phyloP scores from a whole-genome alignment of 2,113 vertebrate genomes.

The Thryonomys swinderianus region DNA sequence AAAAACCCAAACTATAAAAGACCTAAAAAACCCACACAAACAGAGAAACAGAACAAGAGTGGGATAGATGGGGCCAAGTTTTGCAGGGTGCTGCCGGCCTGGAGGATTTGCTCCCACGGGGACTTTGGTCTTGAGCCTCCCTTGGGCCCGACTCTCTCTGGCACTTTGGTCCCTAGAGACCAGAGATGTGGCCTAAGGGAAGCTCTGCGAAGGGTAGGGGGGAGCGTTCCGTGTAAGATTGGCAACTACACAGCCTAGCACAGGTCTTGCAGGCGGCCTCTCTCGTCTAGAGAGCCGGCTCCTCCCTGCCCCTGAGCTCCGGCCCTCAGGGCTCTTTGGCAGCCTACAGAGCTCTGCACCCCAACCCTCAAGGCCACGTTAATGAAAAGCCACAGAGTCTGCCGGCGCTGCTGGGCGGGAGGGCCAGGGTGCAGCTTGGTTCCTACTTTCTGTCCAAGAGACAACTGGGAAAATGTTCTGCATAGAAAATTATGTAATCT shows the following conservation, averaged over 20 bases:
- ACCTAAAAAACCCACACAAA: background rate
- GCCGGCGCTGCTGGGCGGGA: background rate
- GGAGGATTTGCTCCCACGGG: background rate
- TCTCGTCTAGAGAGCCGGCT: accelerated
- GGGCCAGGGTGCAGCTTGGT: accelerated
- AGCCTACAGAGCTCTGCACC: no score
- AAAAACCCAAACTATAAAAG: background rate
- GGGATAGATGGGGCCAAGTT: background rate
- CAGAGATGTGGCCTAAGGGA: background rate
- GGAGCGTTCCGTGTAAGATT: no score
- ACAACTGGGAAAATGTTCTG: background rate
- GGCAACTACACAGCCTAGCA: background rate
- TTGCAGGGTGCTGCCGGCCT: background rate
- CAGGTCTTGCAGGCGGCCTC: background rate
- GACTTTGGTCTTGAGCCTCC: background rate
- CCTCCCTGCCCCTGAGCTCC: background rate
- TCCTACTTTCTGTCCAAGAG: background rate
- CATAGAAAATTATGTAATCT: background rate
- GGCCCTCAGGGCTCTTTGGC: background rate
- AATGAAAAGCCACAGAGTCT: background rate
- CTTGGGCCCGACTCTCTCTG: accelerated
- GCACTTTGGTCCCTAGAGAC: accelerated
- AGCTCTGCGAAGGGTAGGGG: background rate
- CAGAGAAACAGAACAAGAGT: background rate
- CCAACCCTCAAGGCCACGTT: background rate